Evolutionary conservation across 2,113 vertebrate species (phyloP).

Genomic region (Acinonyx jubatus): DNA sequence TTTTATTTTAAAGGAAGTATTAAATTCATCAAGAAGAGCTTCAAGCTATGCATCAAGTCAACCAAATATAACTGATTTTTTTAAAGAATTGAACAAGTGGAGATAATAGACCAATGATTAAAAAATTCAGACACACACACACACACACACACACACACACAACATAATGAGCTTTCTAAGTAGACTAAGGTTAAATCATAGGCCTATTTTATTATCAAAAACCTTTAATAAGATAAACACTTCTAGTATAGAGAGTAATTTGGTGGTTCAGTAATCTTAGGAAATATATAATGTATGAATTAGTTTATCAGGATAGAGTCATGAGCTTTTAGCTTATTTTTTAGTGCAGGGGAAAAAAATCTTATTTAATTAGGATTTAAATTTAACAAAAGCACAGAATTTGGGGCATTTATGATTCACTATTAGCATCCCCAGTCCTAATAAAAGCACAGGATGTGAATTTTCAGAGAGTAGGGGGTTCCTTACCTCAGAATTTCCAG

Average conservation of each 20-base stretch:
- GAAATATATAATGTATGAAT: background rate
- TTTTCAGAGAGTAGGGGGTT: background rate
- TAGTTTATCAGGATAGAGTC: background rate
- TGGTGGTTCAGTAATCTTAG: background rate
- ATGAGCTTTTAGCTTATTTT: background rate
- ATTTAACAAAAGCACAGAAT: background rate
- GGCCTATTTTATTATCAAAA: background rate
- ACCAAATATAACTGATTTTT: background rate
- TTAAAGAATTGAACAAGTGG: background rate
- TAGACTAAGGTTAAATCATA: background rate
- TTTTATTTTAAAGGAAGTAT: background rate
- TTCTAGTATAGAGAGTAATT: background rate
- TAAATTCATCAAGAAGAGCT: slow-evolving; percentile 14
- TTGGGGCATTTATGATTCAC: background rate
- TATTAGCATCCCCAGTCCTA: background rate
- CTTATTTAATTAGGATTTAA: slow-evolving; percentile 20
- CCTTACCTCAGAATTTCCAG: background rate
- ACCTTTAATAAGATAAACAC: background rate
- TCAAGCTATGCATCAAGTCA: background rate
- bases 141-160: background rate
- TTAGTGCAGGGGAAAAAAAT: background rate
- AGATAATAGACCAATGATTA: background rate
- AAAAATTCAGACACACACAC: background rate
- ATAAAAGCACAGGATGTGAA: background rate
- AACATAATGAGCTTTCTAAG: background rate